Percentiles rank a stretch among this genome's conserved stretches.
Conservation (phyloP, 1,140 invertebrate species). For the Penaeus japonicus region DNA sequence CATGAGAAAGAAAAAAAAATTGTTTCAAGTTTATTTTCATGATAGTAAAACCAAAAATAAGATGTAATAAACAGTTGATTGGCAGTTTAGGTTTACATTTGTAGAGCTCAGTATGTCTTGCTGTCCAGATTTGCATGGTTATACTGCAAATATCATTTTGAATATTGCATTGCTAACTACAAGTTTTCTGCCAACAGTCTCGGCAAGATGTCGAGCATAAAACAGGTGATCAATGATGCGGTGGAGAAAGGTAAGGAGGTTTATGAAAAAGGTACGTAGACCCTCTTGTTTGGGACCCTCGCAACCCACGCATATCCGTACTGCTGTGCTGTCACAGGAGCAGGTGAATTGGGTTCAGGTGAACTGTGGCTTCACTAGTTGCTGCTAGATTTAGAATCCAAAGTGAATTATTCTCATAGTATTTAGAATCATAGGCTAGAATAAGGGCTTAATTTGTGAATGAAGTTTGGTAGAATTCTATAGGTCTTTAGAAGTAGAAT, state of each 20-base stretch:
- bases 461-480: no score
- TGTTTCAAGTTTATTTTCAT: no score
- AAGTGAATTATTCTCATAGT: background rate
- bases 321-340: background rate
- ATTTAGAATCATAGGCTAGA: background rate
- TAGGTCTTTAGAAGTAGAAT: no score
- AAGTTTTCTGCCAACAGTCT: conserved; percentile 39
- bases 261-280: conserved; percentile 58
- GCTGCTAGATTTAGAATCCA: background rate
- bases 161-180: background rate
- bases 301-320: conserved; percentile 53
- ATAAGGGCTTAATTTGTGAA: no score
- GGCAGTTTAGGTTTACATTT: background rate
- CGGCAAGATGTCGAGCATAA: conserved; percentile 71
- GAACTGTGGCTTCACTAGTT: background rate
- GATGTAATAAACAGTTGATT: background rate
- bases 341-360: background rate
- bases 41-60: background rate
- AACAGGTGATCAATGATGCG: conserved; percentile 91
- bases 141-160: background rate
- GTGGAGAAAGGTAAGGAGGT: conserved; percentile 80
- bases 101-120: background rate
- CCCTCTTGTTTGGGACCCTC: conserved; percentile 27
- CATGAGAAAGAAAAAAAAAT: no score
- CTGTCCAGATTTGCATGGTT: background rate